Evolutionary conservation across 2,113 vertebrate species (phyloP).

Genomic region (Heloderma charlesbogerti): DNA sequence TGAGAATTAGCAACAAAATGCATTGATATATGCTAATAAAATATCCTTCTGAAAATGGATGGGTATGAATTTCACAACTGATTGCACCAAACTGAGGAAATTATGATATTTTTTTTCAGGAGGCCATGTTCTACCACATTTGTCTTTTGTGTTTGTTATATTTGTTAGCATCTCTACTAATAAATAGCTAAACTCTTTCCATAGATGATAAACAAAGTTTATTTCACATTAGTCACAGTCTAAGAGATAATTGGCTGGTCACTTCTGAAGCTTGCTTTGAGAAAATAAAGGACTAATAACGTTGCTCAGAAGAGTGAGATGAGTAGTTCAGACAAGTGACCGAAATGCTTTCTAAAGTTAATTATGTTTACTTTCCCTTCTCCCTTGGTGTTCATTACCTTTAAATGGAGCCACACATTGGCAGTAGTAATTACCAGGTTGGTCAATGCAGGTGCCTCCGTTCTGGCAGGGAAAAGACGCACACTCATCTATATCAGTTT

Average conservation of each 20-base stretch:
- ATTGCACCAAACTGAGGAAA: slow-evolving; percentile 19
- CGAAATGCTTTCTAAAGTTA: slow-evolving; percentile 85
- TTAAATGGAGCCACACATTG: slow-evolving; percentile 87
- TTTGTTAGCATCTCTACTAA: neutral
- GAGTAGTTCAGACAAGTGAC: slow-evolving; percentile 82
- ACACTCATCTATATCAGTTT: slow-evolving; percentile 82
- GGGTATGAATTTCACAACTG: neutral
- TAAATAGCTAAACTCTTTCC: slow-evolving; percentile 18
- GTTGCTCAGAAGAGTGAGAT: slow-evolving; percentile 72
- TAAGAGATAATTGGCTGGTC: slow-evolving; percentile 47
- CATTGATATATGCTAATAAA: neutral
- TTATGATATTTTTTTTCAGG: fast-evolving
- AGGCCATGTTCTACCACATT: neutral
- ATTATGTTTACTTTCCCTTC: slow-evolving; percentile 86
- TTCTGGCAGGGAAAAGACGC: slow-evolving; percentile 84
- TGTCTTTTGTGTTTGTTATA: neutral
- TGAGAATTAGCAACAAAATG: neutral
- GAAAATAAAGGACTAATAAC: slow-evolving; percentile 77
- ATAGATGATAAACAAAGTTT: slow-evolving; percentile 40
- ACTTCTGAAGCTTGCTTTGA: slow-evolving; percentile 57
- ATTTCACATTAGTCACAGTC: slow-evolving; percentile 41
- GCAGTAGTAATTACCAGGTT: slow-evolving; percentile 88
- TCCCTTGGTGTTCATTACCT: slow-evolving; percentile 88
- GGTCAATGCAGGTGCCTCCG: slow-evolving; percentile 84
- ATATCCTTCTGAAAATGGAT: neutral